Percentiles rank a stretch among this genome's conserved stretches.
Conservation (phyloP, 2,797 vertebrate genomes). For the Anniella stebbinsi region DNA sequence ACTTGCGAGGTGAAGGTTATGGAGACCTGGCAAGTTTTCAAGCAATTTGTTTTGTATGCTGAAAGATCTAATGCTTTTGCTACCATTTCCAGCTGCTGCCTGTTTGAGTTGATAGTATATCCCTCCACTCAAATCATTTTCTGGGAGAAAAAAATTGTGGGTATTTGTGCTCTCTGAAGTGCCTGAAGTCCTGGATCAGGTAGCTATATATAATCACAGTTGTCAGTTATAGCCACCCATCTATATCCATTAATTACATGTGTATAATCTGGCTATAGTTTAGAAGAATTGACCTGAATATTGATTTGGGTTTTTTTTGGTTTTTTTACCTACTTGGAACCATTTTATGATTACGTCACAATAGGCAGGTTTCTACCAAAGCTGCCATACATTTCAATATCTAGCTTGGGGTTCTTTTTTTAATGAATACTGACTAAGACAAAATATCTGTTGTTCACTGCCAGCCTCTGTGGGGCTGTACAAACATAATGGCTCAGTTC, state of each 20-base stretch:
- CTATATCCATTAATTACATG: neutral
- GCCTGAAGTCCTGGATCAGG: neutral
- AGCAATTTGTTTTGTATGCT: conserved; percentile 24
- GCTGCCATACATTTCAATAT: neutral
- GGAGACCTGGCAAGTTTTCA: conserved; percentile 12
- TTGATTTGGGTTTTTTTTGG: too few species aligned
- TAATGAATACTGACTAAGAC: neutral
- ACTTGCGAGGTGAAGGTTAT: conserved; percentile 15
- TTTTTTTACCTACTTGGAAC: neutral
- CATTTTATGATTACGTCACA: neutral
- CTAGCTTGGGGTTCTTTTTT: neutral
- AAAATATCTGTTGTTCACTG: neutral
- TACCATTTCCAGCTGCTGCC: neutral
- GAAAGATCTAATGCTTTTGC: conserved; percentile 26
- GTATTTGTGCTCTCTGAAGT: neutral
- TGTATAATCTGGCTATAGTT: neutral
- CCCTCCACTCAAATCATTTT: neutral
- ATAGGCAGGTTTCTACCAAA: neutral
- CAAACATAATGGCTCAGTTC: too few species aligned
- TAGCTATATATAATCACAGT: conserved; percentile 9
- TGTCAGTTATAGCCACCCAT: neutral
- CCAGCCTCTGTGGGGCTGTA: neutral
- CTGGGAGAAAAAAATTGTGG: neutral
- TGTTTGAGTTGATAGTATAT: conserved; percentile 6
- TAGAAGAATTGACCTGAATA: neutral